Evolutionary conservation across 2,888 invertebrate species (phyloP).

Genomic region (Diogma glabrata): DNA sequence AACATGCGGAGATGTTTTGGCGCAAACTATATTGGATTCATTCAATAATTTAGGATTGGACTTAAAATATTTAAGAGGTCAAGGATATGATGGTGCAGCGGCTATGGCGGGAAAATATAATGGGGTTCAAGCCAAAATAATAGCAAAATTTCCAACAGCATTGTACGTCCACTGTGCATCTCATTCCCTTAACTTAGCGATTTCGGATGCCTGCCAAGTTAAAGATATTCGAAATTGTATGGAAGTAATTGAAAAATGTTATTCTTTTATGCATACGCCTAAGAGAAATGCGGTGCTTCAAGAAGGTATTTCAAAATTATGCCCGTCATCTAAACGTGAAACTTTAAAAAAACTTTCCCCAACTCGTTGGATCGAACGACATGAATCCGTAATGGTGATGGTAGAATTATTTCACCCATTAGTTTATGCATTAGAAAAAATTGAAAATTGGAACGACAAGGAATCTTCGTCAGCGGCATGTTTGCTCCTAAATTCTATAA

Average conservation of each 20-base stretch:
- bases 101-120: neutral
- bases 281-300: neutral
- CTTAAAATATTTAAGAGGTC: neutral
- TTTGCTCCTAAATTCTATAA: too few species aligned
- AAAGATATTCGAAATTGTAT: neutral
- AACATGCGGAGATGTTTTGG: neutral
- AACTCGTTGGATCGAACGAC: too few species aligned
- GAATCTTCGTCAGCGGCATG: too few species aligned
- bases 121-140: neutral
- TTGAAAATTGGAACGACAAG: too few species aligned
- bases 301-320: neutral
- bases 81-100: neutral
- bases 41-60: neutral
- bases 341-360: neutral
- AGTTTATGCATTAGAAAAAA: too few species aligned
- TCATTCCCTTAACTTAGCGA: neutral
- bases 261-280: constrained; percentile 1
- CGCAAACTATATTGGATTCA: neutral
- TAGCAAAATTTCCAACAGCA: neutral
- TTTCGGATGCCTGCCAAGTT: neutral
- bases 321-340: neutral
- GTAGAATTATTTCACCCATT: neutral
- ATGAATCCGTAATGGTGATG: neutral
- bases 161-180: neutral
- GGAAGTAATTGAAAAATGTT: neutral